Base-by-base conservation (phyloP, 2,888 invertebrate genomes). In the Caenorhabditis macrosperma region DNA sequence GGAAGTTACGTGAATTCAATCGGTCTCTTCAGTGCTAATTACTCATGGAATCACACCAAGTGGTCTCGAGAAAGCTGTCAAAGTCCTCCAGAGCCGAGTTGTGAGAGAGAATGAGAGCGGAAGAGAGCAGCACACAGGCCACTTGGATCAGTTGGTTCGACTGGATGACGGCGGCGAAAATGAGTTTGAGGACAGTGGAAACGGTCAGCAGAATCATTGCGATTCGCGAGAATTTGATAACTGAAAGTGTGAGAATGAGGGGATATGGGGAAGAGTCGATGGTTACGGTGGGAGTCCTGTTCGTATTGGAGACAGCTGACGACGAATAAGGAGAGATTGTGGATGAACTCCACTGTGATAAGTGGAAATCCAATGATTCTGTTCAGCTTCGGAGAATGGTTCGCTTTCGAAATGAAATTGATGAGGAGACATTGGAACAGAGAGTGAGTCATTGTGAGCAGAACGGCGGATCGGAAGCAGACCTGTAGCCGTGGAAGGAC, bases 31-130 rank as follows among this genome's bases (percentile, higher is more conserved):
- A 7, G 17, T 9, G 20, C 20, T 17, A 38, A 59, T 55, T 26
- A 77, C 77, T 54, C 77, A 77, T 77, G 22, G 77, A 77, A 44
- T 77, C 77, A 50, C 77, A 77, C 30, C 50, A 41, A 6, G 77
- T 55, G 24, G 44, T 50, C 10, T 48, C 24, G 2, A 77, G 26
- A n/a, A 77, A 77, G 22, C 41, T 41, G 33, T 77, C 77, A 44
- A 57, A 77, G 30, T 77, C 77, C 20, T 77, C 57, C 0, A 77
- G 26, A 17, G 57, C 68, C 4, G 69, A 57, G 28, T 68, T 77
- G 52, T 77, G 77, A n/a, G 68, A 69, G 7, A 77, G 22, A 15
- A 77, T 77, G 15, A 77, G 69, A 22, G 57, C 57, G 4, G 63
- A 68, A 0, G 55, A 48, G 6, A 69, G 28, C 1, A 77, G 30